Percentiles rank a stretch among this genome's conserved stretches.
Conservation (phyloP, 2,113 vertebrate genomes). For the Axis porcinus region DNA sequence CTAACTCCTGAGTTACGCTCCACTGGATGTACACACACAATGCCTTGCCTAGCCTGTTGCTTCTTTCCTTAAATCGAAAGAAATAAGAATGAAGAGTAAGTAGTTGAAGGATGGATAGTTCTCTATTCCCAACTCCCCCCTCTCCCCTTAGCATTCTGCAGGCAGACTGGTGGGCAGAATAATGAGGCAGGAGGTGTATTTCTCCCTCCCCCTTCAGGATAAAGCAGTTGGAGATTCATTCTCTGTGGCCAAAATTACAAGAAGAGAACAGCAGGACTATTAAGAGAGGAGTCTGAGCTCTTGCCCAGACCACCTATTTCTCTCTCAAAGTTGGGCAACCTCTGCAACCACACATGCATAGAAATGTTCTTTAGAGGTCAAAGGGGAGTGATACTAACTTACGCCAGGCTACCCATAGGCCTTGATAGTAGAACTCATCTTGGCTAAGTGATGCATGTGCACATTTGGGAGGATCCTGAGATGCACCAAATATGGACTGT, state of each 20-base stretch:
- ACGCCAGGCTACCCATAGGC: not conserved
- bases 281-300: not conserved
- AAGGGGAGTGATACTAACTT: not conserved
- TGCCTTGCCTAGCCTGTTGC: not conserved
- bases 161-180: not conserved
- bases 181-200: not conserved
- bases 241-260: not conserved
- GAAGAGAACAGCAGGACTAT: not conserved
- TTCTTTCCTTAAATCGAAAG: not conserved
- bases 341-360: not conserved
- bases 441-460: not conserved
- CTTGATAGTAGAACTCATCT: not conserved
- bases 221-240: not conserved
- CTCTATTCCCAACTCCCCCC: not conserved
- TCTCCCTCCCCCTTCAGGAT: not conserved
- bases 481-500: not conserved
- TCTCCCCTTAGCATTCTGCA: not conserved
- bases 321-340: not conserved
- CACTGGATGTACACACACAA: not conserved
- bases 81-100: not conserved
- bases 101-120: not conserved
- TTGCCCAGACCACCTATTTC: not conserved
- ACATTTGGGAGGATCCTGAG: not conserved
- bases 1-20: not conserved
- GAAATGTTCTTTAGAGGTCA: not conserved